Base-by-base conservation (phyloP, 2,888 invertebrate genomes). In the Caenorhabditis imperialis region DNA sequence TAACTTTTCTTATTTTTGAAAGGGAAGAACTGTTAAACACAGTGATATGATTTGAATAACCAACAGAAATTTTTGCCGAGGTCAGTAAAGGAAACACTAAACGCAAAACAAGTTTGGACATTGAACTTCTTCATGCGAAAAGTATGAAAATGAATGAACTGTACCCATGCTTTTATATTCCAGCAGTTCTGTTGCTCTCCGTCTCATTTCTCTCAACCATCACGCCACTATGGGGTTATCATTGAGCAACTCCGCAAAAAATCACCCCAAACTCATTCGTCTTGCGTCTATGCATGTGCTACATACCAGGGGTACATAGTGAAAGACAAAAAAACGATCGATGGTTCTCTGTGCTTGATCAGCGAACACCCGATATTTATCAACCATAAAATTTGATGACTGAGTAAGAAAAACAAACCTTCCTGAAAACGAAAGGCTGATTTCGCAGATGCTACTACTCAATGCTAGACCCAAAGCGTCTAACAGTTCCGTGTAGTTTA, bases 221-320 rank as follows among this genome's bases (percentile, higher is more conserved):
- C 65, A 65, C 65, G 65, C 65, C 65, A 65, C 65, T 47, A 47
- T 27, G 48, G 42, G 65, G 65, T 65, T 65, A 65, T 55, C 65
- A 48, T 40, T 30, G 16, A 33, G 38, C 38, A 30, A 45, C 51
- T 42, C 30, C 51, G 48, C 33, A 55, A 63, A 65, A 65, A 55
- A 65, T 65, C 65, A 65, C 65, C 50, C 65, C 48, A 65, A 65
- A 55, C 55, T 23, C 62, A 62, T 62, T 62, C 51, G 50, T 62
- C 38, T n/a, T 55, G 63, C 48, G 54, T 42, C 1, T 42, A 22
- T 65, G 65, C 65, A 65, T 57, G 55, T 50, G 65, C 47, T 45
- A 44, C 42, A 50, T 48, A 51, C 30, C 25, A 40, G 16, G 18
- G 16, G 20, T 18, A 35, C 22, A 37, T 22, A 18, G 38, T 20